Percentiles rank a stretch among this genome's conserved stretches.
These are phyloP conservation scores for Tyria jacobaeae DNA, from an alignment of 2,888 invertebrate species.

Conservation along the genomic window DNA sequence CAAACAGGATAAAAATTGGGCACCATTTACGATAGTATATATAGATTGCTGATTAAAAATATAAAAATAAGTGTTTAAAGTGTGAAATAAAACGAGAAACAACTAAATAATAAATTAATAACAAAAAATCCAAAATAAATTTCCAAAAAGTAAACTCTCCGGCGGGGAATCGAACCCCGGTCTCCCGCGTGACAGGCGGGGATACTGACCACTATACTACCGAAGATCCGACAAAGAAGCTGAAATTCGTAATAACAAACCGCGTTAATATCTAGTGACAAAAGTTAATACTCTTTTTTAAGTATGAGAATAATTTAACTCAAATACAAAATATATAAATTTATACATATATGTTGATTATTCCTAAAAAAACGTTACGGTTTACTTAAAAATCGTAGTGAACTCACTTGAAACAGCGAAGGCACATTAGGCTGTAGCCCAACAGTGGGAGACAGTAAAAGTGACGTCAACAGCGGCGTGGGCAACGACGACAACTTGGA, in stretches of 20 bases:
- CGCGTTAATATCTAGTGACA: too few relatives aligned
- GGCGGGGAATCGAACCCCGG: constrained; percentile 87
- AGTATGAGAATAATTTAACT: too few relatives aligned
- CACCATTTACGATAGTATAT: too few relatives aligned
- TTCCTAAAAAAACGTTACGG: too few relatives aligned
- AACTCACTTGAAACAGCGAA: constrained; percentile 94
- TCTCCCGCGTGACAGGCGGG: constrained; percentile 86
- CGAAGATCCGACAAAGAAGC: constrained; percentile 63
- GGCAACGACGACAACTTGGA: constrained; percentile 95
- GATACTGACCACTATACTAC: constrained; percentile 87
- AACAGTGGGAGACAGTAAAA: constrained; percentile 93
- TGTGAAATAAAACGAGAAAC: too few relatives aligned
- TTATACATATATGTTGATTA: too few relatives aligned
- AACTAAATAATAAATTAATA: constrained; percentile 13
- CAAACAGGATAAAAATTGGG: too few relatives aligned
- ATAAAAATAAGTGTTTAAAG: neutral
- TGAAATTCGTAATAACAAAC: constrained; percentile 1
- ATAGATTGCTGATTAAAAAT: neutral
- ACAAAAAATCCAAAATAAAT: neutral
- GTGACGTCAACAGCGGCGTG: constrained; percentile 94
- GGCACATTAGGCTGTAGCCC: constrained; percentile 96
- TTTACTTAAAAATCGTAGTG: neutral
- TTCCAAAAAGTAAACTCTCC: constrained; percentile 60
- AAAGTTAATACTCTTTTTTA: too few relatives aligned
- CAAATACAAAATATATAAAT: too few relatives aligned